Conservation (phyloP, 2,113 vertebrate genomes). For the Aphyosemion australe region DNA sequence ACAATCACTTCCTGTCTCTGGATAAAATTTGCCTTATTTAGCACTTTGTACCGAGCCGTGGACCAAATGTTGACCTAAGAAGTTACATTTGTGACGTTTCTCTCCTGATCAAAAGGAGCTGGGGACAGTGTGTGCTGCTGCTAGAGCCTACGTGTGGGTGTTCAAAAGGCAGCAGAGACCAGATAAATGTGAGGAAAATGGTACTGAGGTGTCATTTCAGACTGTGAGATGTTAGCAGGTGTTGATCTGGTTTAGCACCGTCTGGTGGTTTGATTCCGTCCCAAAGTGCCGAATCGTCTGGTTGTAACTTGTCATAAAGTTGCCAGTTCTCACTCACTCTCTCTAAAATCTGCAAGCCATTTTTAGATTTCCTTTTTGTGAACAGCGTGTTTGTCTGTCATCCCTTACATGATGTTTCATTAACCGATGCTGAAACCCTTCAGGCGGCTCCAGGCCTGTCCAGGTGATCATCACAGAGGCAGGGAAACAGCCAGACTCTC, state of each 20-base stretch:
- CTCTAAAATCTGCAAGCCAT: slow-evolving; percentile 8
- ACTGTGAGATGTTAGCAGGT: slow-evolving; percentile 47
- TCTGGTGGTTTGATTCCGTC: slow-evolving; percentile 56
- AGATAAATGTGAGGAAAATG: slow-evolving; percentile 52
- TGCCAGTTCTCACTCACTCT: slow-evolving; percentile 42
- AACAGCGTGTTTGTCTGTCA: background rate
- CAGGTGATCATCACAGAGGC: slow-evolving; percentile 94
- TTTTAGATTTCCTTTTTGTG: background rate
- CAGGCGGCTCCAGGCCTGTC: slow-evolving; percentile 85
- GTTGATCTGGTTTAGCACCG: slow-evolving; percentile 50
- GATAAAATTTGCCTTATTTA: slow-evolving; percentile 37
- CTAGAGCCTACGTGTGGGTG: slow-evolving; percentile 9
- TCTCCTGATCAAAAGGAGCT: background rate
- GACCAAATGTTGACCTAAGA: slow-evolving; percentile 17
- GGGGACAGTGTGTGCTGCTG: background rate
- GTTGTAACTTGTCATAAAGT: slow-evolving; percentile 10
- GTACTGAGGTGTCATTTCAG: slow-evolving; percentile 38
- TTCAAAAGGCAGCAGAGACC: slow-evolving; percentile 2
- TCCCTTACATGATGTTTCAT: slow-evolving; percentile 1
- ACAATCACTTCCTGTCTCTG: slow-evolving; percentile 20
- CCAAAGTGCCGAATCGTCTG: slow-evolving; percentile 26
- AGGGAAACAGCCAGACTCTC: slow-evolving; percentile 89
- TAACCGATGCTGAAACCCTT: slow-evolving; percentile 1
- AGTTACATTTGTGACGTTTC: slow-evolving; percentile 15
- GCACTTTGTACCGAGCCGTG: slow-evolving; percentile 40